Conservation (phyloP, 2,797 vertebrate genomes). For the Spea hammondii region DNA sequence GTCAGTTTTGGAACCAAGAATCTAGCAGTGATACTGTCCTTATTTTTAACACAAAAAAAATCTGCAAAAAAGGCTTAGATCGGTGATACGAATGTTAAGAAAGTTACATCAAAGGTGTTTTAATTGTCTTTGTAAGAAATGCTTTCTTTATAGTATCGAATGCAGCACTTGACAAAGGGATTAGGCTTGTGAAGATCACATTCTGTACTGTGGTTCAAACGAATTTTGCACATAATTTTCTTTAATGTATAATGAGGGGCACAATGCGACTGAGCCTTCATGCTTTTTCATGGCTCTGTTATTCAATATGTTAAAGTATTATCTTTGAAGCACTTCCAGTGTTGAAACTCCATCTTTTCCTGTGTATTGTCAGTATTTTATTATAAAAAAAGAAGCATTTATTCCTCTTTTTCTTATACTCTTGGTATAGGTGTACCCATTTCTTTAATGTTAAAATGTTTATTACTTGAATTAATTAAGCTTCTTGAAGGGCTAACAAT, state of each 20-base stretch:
- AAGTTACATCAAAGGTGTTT: neutral
- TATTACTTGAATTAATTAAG: constrained; percentile 8
- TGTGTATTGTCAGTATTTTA: neutral
- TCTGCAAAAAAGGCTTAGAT: too few species aligned
- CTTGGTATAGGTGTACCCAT: neutral
- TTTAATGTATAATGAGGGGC: constrained; percentile 8
- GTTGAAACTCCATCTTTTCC: constrained; percentile 5
- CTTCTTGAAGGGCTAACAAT: neutral
- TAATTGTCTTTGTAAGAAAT: neutral
- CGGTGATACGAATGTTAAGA: too few species aligned
- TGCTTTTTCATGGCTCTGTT: constrained; percentile 7
- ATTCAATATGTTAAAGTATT: constrained; percentile 18
- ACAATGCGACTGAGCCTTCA: neutral
- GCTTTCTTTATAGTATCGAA: neutral
- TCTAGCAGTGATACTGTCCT: too few species aligned
- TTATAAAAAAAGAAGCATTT: neutral
- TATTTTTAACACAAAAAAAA: too few species aligned
- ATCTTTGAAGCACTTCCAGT: constrained; percentile 15
- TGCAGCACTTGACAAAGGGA: constrained; percentile 11
- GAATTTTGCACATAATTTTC: neutral
- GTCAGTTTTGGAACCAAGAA: too few species aligned
- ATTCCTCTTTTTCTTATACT: neutral
- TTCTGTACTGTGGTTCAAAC: neutral
- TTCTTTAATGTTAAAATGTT: neutral
- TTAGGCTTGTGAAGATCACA: neutral